These are phyloP conservation scores for Leucophora obtusa DNA, from an alignment of 2,888 invertebrate species.

Conservation along the genomic window DNA sequence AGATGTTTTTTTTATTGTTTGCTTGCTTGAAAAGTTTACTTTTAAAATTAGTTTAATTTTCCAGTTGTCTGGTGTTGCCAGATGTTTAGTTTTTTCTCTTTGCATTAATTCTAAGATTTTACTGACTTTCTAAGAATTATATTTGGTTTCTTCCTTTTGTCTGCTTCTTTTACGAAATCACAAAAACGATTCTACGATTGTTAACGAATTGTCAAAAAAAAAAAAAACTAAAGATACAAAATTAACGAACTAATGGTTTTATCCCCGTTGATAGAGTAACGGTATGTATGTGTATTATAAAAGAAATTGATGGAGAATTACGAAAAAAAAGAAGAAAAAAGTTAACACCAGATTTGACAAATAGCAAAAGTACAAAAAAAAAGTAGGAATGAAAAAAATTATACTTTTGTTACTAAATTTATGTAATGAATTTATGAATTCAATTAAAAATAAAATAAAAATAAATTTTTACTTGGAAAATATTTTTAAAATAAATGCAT, in stretches of 20 bases:
- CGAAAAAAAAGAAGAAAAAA: conserved; percentile 14
- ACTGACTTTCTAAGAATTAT: conserved; percentile 41
- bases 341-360: background rate
- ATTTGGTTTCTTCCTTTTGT: conserved; percentile 42
- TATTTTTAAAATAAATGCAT: too few species aligned
- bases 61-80: conserved; percentile 66
- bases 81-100: conserved; percentile 40
- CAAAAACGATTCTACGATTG: conserved; percentile 46
- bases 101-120: background rate
- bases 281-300: conserved; percentile 52
- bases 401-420: background rate
- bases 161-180: conserved; percentile 19
- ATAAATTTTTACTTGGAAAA: too few species aligned
- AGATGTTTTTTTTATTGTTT: background rate
- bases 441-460: too few species aligned
- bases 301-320: conserved; percentile 15
- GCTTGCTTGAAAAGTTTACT: background rate
- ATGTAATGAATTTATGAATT: background rate
- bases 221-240: conserved; percentile 49
- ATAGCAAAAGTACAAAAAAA: background rate
- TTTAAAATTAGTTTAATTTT: conserved; percentile 51
- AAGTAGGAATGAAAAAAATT: background rate
- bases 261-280: conserved; percentile 28
- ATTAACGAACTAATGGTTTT: conserved; percentile 51
- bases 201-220: conserved; percentile 51